Evolutionary conservation across 30 jellyfish, hydroid and myxozoan species (phyloP), one percentile per base, ranked within the genome.

Genomic region (Turritopsis dohrnii): DNA sequence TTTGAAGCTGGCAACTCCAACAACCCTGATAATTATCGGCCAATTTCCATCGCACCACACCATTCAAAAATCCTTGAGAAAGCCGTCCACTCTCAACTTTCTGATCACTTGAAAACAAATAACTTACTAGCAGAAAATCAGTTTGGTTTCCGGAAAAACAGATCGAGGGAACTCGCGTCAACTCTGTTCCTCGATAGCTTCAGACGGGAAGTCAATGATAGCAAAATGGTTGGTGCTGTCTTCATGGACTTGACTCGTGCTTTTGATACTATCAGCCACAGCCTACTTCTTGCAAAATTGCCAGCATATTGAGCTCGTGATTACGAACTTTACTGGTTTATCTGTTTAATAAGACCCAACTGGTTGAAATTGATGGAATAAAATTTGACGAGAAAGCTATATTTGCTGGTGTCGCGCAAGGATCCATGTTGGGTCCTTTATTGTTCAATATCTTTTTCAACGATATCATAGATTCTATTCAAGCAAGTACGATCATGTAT

Each of bases 381-480:
- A 5, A 41, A 41, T 41, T 13, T 3, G 13, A 5, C 5, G 60
- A 41, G 60, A 41, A 41, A 41, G 9, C 60, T 5, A 41, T 41
- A 41, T 41, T 41, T 13, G 13, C 5, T 41, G 60, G 60, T 41
- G 60, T 41, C 60, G 9, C 60, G 1, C 93, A 85, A 77, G 93
- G 93, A 71, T 85, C 88, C 20, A 79, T 85, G 80, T 71, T 79
- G 27, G 87, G 93, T 30, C 93, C 93, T 20, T 87, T 85, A 16
- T 71, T 85, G 52, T 85, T 85, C 81, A 80, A 73, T 26, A 17
- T 84, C 23, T 84, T 52, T 73, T 54, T 84, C 52, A 74, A 84
- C 54, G 91, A 84, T 41, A 29, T 85, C 16, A 65, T 83, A 66
- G 88, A 85, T 29, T 76, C 71, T 53, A 60, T 76, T 53, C 80